phyloP scores from a whole-genome alignment of 2,113 vertebrate genomes.

The Nesoenas mayeri region DNA sequence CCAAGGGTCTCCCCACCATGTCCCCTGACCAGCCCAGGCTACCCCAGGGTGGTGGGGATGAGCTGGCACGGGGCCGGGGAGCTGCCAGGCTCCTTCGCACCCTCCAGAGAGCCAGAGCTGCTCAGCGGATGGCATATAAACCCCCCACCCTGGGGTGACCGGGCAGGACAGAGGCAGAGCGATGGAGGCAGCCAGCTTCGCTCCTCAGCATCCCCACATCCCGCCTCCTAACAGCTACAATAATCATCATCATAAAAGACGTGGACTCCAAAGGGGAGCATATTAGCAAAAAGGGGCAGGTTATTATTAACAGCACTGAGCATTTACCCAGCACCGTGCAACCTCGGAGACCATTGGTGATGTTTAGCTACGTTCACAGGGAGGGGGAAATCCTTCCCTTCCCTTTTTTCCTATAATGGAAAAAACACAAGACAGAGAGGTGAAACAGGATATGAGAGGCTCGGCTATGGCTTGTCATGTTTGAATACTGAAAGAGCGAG shows the following conservation, averaged over 20 bases:
- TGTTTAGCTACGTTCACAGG: neutral
- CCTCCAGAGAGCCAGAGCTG: neutral
- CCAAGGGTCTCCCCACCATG: accelerated
- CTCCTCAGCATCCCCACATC: neutral
- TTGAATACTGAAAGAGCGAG: neutral
- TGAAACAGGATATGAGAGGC: neutral
- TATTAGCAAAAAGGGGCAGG: slow-evolving; percentile 2
- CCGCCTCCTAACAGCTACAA: neutral
- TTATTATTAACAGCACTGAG: slow-evolving; percentile 40
- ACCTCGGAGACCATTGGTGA: neutral
- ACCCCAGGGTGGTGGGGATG: neutral
- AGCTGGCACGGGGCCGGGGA: neutral
- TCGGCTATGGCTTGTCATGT: neutral
- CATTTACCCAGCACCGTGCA: neutral
- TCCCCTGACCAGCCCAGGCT: neutral
- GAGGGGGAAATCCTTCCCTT: slow-evolving; percentile 7
- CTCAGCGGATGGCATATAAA: neutral
- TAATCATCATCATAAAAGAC: neutral
- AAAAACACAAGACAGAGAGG: neutral
- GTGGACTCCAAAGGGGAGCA: neutral
- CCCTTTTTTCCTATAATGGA: neutral
- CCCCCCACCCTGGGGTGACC: neutral
- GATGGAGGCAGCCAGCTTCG: neutral
- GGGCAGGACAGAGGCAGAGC: neutral
- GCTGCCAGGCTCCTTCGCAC: accelerated